Base-by-base conservation (phyloP, 1,140 invertebrate species). In the Drosophila hydei region DNA sequence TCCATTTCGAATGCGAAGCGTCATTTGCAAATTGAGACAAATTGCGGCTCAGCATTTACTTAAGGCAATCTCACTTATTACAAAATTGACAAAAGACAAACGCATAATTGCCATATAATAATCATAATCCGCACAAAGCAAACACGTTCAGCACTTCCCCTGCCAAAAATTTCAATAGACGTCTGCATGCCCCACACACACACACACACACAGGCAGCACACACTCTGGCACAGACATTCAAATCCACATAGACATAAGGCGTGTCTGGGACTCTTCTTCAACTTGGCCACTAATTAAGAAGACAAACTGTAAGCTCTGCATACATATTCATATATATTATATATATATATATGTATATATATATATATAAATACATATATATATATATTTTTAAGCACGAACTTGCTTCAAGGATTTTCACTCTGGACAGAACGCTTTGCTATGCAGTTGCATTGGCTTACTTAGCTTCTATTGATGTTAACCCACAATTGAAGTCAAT, bases 61-160 rank as follows among this genome's bases (percentile, higher is more conserved):
- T 76, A 84, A 52, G 69, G 64, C 72, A 81, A 65, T 83, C 60
- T 76, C 69, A 79, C 80, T 84, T 84, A 79, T 63, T 84, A 64
- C 73, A 70, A 75, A 84, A 84, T 84, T 84, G 76, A 71, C 74
- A 73, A 71, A 85, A 87, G 71, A 74, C 74, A 80, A 87, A 60
- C 73, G 77, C 77, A 85, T 87, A 85, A 85, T 85, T 87, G 81
- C 78, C 83, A 74, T 81, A 87, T 85, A 87, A 85, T 85, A 85
- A 87, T 87, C 81, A 87, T 87, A 85, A 87, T 85, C 81, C 81
- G 61, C 80, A 87, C 74, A 88, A 85, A 81, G 81, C 78, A 85
- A 85, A 85, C 79, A 72, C 54, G 54, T 61, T 45, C 19, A 19
- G 42, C 38, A 19, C 8, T 9, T 25, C 38, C 55, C 36, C 19